Conservation (phyloP, 1,140 invertebrate genomes). For the Drosophila arizonae region DNA sequence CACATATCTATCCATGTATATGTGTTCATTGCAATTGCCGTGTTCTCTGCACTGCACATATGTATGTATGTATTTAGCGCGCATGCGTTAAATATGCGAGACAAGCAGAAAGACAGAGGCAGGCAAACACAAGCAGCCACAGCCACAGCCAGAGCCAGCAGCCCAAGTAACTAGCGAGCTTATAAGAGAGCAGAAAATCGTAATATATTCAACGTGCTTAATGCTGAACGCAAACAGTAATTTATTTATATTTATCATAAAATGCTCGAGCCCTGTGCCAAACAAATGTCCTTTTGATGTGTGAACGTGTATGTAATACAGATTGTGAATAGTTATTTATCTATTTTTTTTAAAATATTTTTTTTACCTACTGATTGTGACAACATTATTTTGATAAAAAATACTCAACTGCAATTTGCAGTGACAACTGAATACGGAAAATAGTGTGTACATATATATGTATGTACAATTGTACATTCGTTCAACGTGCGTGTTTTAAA, state of each 20-base stretch:
- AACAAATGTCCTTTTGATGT: slow-evolving; percentile 63
- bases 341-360: neutral
- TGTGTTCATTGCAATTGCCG: slow-evolving; percentile 17
- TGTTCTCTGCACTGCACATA: slow-evolving; percentile 11
- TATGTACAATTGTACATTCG: slow-evolving; percentile 19
- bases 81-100: slow-evolving; percentile 33
- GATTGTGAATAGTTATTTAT: slow-evolving; percentile 26
- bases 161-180: slow-evolving; percentile 53
- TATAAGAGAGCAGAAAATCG: slow-evolving; percentile 59
- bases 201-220: slow-evolving; percentile 66
- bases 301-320: slow-evolving; percentile 46
- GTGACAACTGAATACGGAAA: slow-evolving; percentile 36
- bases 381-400: slow-evolving; percentile 38
- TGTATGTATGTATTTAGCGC: slow-evolving; percentile 1
- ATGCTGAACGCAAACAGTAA: slow-evolving; percentile 44
- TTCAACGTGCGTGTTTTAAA: slow-evolving; percentile 36
- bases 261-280: slow-evolving; percentile 63
- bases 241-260: slow-evolving; percentile 64
- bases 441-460: slow-evolving; percentile 36
- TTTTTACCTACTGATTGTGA: slow-evolving; percentile 20
- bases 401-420: slow-evolving; percentile 30
- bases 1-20: neutral
- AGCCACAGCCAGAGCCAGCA: slow-evolving; percentile 18
- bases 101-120: slow-evolving; percentile 5
- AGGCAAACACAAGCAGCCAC: slow-evolving; percentile 12